These are phyloP conservation scores for Rhinoraja longicauda DNA, from an alignment of 2,797 vertebrate genomes.

Conservation along the genomic window DNA sequence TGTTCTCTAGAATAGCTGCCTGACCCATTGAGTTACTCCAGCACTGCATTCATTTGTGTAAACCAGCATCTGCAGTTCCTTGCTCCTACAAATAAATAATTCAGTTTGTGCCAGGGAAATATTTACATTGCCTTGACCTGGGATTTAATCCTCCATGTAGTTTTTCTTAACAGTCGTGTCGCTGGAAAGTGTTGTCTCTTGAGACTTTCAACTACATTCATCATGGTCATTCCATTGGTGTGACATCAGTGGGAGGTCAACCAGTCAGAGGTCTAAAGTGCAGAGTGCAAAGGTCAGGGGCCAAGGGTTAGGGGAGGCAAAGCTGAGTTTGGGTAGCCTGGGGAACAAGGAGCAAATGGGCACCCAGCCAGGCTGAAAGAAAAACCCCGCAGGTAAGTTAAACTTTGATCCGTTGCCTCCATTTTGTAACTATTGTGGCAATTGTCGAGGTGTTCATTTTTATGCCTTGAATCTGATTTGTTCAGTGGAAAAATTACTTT, in stretches of 20 bases:
- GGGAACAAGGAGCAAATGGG: not conserved
- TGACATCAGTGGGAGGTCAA: not conserved
- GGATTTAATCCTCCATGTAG: not conserved
- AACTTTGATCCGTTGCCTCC: not conserved
- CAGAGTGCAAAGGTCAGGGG: slow-evolving; percentile 8
- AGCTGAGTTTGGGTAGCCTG: not conserved
- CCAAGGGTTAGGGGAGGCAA: not conserved
- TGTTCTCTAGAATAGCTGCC: no score
- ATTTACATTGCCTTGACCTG: not conserved
- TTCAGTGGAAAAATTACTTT: not conserved
- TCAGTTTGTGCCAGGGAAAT: not conserved
- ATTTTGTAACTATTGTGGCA: not conserved
- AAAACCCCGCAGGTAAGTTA: not conserved
- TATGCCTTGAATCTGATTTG: not conserved
- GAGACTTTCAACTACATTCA: not conserved
- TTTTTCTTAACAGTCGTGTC: not conserved
- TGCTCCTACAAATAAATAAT: not conserved
- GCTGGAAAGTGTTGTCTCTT: not conserved
- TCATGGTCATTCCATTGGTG: not conserved
- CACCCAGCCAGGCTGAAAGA: not conserved
- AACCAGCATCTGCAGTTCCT: no score
- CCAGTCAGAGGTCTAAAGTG: not conserved
- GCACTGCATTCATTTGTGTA: no score
- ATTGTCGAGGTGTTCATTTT: not conserved
- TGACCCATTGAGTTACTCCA: no score